phyloP scores from a whole-genome alignment of 2,797 vertebrate species.

The Cyprinodon diabolis region DNA sequence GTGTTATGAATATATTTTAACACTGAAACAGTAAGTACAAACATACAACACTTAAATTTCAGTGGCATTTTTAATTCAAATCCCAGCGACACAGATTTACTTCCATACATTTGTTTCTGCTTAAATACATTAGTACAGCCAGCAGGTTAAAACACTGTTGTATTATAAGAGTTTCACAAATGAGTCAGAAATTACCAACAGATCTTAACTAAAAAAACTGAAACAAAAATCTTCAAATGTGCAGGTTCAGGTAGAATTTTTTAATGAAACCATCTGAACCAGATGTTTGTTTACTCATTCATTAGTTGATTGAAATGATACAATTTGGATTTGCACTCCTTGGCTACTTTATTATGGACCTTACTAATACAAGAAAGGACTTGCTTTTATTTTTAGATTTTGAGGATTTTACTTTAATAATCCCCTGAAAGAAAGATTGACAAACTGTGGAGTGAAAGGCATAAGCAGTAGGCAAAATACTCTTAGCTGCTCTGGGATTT shows the following conservation, averaged over 20 bases:
- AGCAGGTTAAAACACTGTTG: slow-evolving; percentile 24
- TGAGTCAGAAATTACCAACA: slow-evolving; percentile 41
- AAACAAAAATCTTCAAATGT: not conserved
- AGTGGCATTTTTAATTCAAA: too few relatives aligned
- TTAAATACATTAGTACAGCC: too few relatives aligned
- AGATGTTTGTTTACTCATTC: not conserved
- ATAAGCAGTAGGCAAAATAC: too few relatives aligned
- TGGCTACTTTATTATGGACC: not conserved
- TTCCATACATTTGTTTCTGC: too few relatives aligned
- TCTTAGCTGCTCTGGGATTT: too few relatives aligned
- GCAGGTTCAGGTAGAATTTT: not conserved
- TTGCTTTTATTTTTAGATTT: not conserved
- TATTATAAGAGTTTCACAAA: slow-evolving; percentile 53
- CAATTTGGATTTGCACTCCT: not conserved
- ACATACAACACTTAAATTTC: too few relatives aligned
- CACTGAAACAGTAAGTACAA: too few relatives aligned
- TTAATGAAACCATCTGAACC: not conserved
- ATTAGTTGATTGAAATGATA: not conserved
- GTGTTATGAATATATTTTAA: too few relatives aligned
- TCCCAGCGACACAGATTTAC: too few relatives aligned
- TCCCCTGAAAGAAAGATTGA: too few relatives aligned
- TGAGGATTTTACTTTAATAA: too few relatives aligned
- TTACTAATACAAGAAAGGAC: not conserved
- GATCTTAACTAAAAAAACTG: slow-evolving; percentile 21
- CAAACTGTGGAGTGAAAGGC: too few relatives aligned